phyloP scores from a whole-genome alignment of 2,888 invertebrate species.

The Eurytoma adleriae region DNA sequence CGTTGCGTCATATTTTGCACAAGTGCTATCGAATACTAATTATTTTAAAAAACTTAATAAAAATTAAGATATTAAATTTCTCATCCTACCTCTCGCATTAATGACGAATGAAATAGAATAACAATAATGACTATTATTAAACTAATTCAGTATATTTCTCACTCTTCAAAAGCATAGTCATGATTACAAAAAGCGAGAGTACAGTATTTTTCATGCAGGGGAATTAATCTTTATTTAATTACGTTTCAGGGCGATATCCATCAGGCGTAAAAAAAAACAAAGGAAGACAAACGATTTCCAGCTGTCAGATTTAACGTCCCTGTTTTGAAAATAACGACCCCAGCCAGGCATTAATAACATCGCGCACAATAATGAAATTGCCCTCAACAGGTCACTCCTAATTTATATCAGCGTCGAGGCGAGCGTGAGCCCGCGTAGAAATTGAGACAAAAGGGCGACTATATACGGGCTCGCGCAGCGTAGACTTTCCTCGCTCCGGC shows the following conservation, averaged over 20 bases:
- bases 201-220: background rate
- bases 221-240: conserved; percentile 53
- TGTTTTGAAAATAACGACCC: conserved; percentile 30
- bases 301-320: conserved; percentile 43
- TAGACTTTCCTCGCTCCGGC: conserved; percentile 27
- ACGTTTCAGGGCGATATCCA: conserved; percentile 39
- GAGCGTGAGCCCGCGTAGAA: no score
- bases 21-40: no score
- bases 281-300: conserved; percentile 49
- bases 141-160: conserved; percentile 13
- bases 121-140: conserved; percentile 19
- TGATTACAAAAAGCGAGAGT: background rate
- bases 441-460: conserved; percentile 17
- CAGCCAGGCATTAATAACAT: background rate
- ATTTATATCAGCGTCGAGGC: conserved; percentile 34
- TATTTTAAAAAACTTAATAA: no score
- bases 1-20: no score
- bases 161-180: background rate
- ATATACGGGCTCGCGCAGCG: conserved; percentile 1
- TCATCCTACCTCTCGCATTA: background rate
- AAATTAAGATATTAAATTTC: no score
- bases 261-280: conserved; percentile 48
- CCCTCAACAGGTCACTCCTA: conserved; percentile 48
- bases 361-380: conserved; percentile 26
- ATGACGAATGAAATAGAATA: background rate